Base-by-base conservation (phyloP, 1,140 invertebrate genomes). In the Formica exsecta region DNA sequence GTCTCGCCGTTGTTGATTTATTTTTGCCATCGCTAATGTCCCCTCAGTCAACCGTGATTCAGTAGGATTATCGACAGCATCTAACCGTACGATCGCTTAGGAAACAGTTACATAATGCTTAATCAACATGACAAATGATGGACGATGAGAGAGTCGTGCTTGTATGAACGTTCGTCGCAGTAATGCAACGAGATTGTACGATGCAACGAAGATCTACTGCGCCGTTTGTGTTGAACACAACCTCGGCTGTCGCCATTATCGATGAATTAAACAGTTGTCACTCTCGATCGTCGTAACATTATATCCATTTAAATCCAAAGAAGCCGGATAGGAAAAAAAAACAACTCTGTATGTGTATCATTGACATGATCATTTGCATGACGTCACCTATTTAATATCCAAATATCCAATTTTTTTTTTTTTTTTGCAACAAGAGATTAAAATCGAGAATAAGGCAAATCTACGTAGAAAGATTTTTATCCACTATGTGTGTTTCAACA, bases 91-190 rank as follows among this genome's bases (percentile, higher is more conserved):
- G 44, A 51, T 68, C 54, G 66, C 76, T 79, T 59, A 48, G 74
- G 41, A 79, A 71, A 73, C 57, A 66, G 48, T 73, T 68, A 59
- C 62, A 86, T 86, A 83, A 83, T 38, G 79, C 68, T 83, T 83
- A 73, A 83, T 73, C 79, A 83, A 83, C 77, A 61, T 73, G 68
- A 83, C 68, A 73, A 83, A 83, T 61, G 68, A 83, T 81, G 36
- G 51, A 83, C 41, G 19, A 79, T 32, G 76, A 68, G 41, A 71
- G 29, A 71, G 29, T 4, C 11, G 65, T 13, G 51, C 77, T 29
- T 51, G 22, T 22, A 22, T 22, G 36, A 70, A 83, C 48, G 51
- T 83, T 51, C 25, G 51, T 29, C 22, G 68, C 57, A 73, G 51
- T 83, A 83, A 73, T 81, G 36, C 51, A 73, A 59, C 36, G 38